Conservation (phyloP, 2,113 vertebrate genomes). For the Lasiurus borealis region DNA sequence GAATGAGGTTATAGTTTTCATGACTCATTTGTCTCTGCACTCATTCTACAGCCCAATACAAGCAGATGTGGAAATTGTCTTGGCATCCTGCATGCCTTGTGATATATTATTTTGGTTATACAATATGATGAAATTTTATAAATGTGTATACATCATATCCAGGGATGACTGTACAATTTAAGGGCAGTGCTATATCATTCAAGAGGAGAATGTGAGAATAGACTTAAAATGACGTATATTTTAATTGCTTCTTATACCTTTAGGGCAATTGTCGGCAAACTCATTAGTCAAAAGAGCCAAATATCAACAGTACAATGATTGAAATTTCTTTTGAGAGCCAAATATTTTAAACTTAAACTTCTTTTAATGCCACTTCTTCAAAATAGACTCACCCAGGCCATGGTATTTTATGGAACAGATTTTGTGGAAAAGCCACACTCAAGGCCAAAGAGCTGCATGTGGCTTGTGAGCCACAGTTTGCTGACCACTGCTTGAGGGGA, state of each 20-base stretch:
- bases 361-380: no score
- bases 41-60: neutral
- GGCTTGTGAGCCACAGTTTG: no score
- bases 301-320: no score
- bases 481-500: no score
- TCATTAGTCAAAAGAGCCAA: no score
- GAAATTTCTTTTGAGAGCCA: no score
- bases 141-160: neutral
- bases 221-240: slow-evolving; percentile 14
- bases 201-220: slow-evolving; percentile 37
- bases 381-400: no score
- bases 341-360: no score
- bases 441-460: no score
- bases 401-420: no score
- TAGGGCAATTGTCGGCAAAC: no score
- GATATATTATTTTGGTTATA: slow-evolving; percentile 41
- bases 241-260: neutral
- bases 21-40: neutral
- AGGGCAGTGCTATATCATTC: neutral
- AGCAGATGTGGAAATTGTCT: slow-evolving; percentile 20
- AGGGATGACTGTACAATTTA: slow-evolving; percentile 29
- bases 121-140: neutral
- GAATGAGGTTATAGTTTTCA: neutral
- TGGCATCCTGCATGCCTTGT: neutral
- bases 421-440: no score